Evolutionary conservation across 2,888 invertebrate genomes (phyloP).

Genomic region (Halocaridina rubra): DNA sequence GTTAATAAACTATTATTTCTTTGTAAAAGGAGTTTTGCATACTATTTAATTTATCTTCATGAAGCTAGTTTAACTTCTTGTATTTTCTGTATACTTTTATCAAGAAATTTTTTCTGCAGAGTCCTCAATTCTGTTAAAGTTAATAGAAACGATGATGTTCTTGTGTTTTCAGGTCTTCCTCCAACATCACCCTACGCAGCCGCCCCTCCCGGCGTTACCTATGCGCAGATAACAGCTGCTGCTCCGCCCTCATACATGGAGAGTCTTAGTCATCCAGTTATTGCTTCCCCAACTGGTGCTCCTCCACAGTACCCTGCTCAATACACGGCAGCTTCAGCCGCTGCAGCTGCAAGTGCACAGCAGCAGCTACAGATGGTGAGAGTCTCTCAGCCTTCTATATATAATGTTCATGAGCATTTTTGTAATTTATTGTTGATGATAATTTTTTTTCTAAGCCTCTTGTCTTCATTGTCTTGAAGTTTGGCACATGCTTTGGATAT

Average conservation of each 20-base stretch:
- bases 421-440: too few relatives aligned
- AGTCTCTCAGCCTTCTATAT: neutral
- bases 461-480: too few relatives aligned
- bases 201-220: slow-evolving; percentile 21
- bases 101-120: too few relatives aligned
- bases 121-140: too few relatives aligned
- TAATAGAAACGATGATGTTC: neutral
- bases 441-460: too few relatives aligned
- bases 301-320: slow-evolving; percentile 25
- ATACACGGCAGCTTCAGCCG: slow-evolving; percentile 23
- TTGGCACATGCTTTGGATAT: too few relatives aligned
- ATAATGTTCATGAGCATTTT: neutral
- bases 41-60: too few relatives aligned
- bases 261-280: slow-evolving; percentile 34
- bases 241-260: slow-evolving; percentile 46
- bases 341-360: slow-evolving; percentile 35
- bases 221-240: slow-evolving; percentile 33
- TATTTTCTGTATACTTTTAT: too few relatives aligned
- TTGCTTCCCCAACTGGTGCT: slow-evolving; percentile 21
- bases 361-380: slow-evolving; percentile 2
- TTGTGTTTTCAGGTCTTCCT: slow-evolving; percentile 22
- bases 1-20: too few relatives aligned
- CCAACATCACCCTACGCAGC: slow-evolving; percentile 22
- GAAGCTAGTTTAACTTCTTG: too few relatives aligned
- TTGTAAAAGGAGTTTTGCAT: too few relatives aligned